Percentiles rank a stretch among this genome's conserved stretches.
These are phyloP conservation scores for Ametastegia equiseti DNA, from an alignment of 2,888 invertebrate species.

Conservation along the genomic window DNA sequence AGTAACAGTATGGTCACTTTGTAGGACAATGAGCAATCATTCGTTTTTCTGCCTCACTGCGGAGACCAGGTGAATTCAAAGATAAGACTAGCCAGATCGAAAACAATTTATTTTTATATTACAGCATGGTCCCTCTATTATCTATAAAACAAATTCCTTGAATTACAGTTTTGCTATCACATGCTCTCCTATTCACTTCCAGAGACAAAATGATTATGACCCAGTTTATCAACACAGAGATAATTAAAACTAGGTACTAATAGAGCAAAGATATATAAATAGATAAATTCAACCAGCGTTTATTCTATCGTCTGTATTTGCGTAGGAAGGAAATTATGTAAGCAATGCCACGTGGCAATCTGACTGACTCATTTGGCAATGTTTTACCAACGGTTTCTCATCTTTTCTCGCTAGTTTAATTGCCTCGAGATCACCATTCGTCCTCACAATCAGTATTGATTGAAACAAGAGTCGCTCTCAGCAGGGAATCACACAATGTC, in stretches of 20 bases:
- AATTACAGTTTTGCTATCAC: too few relatives aligned
- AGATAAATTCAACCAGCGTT: background rate
- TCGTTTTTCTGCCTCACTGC: too few relatives aligned
- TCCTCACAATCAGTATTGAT: background rate
- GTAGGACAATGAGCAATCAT: too few relatives aligned
- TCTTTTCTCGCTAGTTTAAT: background rate
- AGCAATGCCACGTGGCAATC: constrained; percentile 28
- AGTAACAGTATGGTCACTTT: too few relatives aligned
- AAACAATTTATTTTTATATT: too few relatives aligned
- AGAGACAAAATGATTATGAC: too few relatives aligned
- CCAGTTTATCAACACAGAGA: too few relatives aligned
- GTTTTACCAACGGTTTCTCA: background rate
- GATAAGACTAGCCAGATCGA: too few relatives aligned
- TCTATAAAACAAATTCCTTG: too few relatives aligned
- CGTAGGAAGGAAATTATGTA: constrained; percentile 7
- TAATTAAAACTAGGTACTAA: background rate
- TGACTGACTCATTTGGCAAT: background rate
- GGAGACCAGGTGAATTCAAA: too few relatives aligned
- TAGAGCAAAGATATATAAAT: background rate
- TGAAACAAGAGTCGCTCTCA: background rate
- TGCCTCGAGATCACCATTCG: background rate
- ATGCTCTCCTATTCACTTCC: too few relatives aligned
- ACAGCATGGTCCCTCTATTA: too few relatives aligned
- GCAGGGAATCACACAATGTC: constrained; percentile 58
- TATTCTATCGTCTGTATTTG: background rate